Evolutionary conservation across 2,888 invertebrate genomes (phyloP).

Genomic region (Phaonia tiefii): DNA sequence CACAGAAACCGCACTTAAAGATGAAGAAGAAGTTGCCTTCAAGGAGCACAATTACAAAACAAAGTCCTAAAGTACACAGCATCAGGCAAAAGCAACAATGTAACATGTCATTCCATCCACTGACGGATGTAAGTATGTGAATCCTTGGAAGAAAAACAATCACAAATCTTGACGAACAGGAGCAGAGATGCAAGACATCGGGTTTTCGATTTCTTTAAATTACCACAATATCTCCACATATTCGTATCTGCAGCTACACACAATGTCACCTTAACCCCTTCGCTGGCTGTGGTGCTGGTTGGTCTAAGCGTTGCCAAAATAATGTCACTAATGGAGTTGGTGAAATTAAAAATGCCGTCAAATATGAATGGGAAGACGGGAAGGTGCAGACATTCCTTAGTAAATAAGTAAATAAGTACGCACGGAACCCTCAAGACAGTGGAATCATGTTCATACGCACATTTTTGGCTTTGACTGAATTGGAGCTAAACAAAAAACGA

Average conservation of each 20-base stretch:
- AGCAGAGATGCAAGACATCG: slow-evolving; percentile 40
- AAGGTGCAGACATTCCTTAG: too few species aligned
- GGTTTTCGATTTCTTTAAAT: slow-evolving; percentile 65
- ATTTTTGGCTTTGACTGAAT: slow-evolving; percentile 4
- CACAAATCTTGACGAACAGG: slow-evolving; percentile 35
- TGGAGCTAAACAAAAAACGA: slow-evolving; percentile 20
- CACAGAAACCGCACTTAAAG: slow-evolving; percentile 47
- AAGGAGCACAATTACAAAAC: slow-evolving; percentile 52
- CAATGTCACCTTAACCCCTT: neutral
- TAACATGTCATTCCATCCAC: slow-evolving; percentile 35
- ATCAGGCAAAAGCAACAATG: slow-evolving; percentile 43
- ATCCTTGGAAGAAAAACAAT: slow-evolving; percentile 41
- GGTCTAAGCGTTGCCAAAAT: slow-evolving; percentile 24
- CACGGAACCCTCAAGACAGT: slow-evolving; percentile 28
- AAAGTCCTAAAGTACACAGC: slow-evolving; percentile 75
- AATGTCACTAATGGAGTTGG: slow-evolving; percentile 57
- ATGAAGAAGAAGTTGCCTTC: slow-evolving; percentile 40
- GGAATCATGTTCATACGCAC: slow-evolving; percentile 31
- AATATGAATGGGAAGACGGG: slow-evolving; percentile 39
- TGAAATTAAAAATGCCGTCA: slow-evolving; percentile 61
- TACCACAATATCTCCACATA: slow-evolving; percentile 51
- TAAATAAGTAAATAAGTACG: slow-evolving; percentile 6
- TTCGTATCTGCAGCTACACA: too few species aligned
- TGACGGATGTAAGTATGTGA: slow-evolving; percentile 9
- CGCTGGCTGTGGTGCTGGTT: neutral